Evolutionary conservation across 2,888 invertebrate species (phyloP), one percentile per base, ranked within the genome.

Genomic region (Agapetus fuscipes): DNA sequence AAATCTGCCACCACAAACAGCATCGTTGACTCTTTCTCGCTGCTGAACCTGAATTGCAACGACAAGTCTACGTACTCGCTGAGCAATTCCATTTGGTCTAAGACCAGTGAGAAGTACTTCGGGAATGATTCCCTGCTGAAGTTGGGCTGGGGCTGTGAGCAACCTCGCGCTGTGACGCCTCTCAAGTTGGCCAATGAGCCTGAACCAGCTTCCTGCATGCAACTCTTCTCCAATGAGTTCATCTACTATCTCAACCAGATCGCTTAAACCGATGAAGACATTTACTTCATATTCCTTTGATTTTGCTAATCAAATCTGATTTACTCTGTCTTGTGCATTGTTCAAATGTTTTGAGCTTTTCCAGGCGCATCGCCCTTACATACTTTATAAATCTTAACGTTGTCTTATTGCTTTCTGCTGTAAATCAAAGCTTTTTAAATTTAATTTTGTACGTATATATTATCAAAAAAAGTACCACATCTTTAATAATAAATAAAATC

Each of bases 191-290:
- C 33, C 1, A 11, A 36, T 13, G 33, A 34, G 27, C 39, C 43
- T 16, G 25, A 17, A 11, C 60, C 70, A 24, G 57, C 64, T 30
- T 47, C 72, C 60, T 59, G 69, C 67, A 64, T 75, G 53, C 76
- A 76, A 58, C 67, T 76, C 45, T 73, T 76, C 58, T 74, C 75
- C 43, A 76, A 72, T 57, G 72, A 75, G 56, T 74, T 74, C 59
- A 70, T 74, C 51, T 69, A 74, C 56, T 75, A 76, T 58, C 59
- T 76, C 52, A 75, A 74, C 59, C 73, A 73, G 61, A 72, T 74
- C 58, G 74, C 72, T 51, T 74, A 64, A 60, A 37, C 39, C 45
- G 32, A 37, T 30, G 49, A 52, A 50, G 50, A n/a, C n/a, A n/a
- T n/a, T n/a, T n/a, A n/a, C n/a, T n/a, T n/a, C n/a, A n/a, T n/a